A percentile compares a stretch with the other conserved stretches of the same genome.
Conservation (phyloP, 2,797 vertebrate species). For the Lacerta bilineata region DNA sequence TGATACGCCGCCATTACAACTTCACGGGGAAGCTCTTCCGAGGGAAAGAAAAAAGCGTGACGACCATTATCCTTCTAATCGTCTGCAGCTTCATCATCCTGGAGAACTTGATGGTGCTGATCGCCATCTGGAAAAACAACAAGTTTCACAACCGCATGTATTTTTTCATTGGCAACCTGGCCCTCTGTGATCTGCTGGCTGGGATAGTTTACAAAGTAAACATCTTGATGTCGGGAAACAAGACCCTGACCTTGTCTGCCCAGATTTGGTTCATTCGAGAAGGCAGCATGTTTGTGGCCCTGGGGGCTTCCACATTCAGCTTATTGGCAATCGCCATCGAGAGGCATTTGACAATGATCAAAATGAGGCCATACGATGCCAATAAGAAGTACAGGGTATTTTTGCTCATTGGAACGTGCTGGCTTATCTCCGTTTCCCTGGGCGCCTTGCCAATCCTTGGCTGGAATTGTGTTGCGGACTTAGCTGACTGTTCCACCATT, state of each 20-base stretch:
- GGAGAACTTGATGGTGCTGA: conserved; percentile 94
- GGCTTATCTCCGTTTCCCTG: conserved; percentile 89
- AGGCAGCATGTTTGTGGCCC: conserved; percentile 95
- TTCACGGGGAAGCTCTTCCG: conserved; percentile 89
- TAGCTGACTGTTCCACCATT: conserved; percentile 92
- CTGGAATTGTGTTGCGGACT: conserved; percentile 93
- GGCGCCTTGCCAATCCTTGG: conserved; percentile 94
- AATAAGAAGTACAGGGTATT: conserved; percentile 96
- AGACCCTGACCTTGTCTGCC: conserved; percentile 88
- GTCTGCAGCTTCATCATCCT: conserved; percentile 91
- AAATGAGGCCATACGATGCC: conserved; percentile 95
- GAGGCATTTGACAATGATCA: conserved; percentile 97
- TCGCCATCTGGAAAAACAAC: conserved; percentile 96
- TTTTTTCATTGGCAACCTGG: conserved; percentile 96
- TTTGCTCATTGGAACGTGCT: conserved; percentile 94
- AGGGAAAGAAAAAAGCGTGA: conserved; percentile 77
- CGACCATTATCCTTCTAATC: conserved; percentile 85
- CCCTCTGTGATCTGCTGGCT: conserved; percentile 93
- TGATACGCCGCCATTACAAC: conserved; percentile 87
- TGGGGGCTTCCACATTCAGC: conserved; percentile 94
- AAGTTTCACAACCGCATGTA: conserved; percentile 98
- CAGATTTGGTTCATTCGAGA: conserved; percentile 92
- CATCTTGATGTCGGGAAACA: conserved; percentile 92
- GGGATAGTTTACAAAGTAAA: conserved; percentile 92
- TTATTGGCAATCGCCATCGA: conserved; percentile 95